Base-by-base conservation (phyloP, 2,797 vertebrate genomes). In the Pseudotriccus pelzelni region DNA sequence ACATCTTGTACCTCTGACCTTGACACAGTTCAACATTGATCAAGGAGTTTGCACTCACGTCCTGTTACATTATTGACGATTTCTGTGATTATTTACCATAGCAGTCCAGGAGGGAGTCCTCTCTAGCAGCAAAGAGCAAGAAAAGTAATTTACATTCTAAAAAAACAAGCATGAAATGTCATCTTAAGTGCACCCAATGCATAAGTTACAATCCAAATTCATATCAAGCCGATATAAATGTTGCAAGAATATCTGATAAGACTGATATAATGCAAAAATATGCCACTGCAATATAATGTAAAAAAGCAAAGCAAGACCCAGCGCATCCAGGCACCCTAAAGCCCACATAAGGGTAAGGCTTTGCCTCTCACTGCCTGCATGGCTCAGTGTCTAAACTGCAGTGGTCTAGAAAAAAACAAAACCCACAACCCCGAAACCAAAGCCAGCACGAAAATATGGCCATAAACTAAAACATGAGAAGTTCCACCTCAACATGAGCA, bases 401-500 rank as follows among this genome's bases (percentile, higher is more conserved):
- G 14, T 0, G 10, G 28, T 32, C 39, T 67, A 28, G 14, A 69
- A 10, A 67, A 44, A 32, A 8, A 53, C 27, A 7, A 30, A 60
- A 46, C 3, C 20, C 36, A 20, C 5, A 46, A 66, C 24, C 9
- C 3, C 24, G 20, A 11, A 53, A 19, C 6, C 1, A 12, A 47
- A 59, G 8, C 7, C 43, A 55, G 41, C 34, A 14, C 34, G 28
- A 43, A 62, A 67, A 49, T 44, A 66, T 1, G 5, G 14, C 44
- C 14, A 58, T 36, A 27, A 66, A 59, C 34, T 27, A 36, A 59
- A 84, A 17, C 25, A 44, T 3, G 18, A 10, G 9, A 44, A 46
- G 27, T 30, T n/a, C 10, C 49, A 49, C 0, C 22, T n/a, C 36
- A 44, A n/a, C 9, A 43, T 1, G 11, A 62, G 11, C 9, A 75